phyloP scores from a whole-genome alignment of 2,888 invertebrate species.

The Drosophila ezoana region DNA sequence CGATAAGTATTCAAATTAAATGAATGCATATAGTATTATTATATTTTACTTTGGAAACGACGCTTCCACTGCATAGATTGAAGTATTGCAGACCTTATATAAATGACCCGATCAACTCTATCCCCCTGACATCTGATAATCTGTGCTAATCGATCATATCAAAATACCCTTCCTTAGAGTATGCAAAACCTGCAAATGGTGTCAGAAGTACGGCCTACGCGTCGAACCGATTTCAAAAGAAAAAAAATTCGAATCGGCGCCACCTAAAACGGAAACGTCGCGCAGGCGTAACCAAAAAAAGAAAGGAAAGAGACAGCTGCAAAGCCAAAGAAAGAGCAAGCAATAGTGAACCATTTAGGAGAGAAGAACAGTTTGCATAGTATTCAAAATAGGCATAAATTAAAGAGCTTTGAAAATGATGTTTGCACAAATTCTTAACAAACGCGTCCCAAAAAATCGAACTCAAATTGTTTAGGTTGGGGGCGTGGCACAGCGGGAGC shows the following conservation, averaged over 20 bases:
- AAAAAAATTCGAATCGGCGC: slow-evolving; percentile 21
- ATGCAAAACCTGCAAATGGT: slow-evolving; percentile 38
- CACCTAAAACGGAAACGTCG: slow-evolving; percentile 56
- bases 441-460: slow-evolving; percentile 20
- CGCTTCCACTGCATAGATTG: no score
- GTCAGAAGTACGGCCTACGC: slow-evolving; percentile 51
- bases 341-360: not conserved
- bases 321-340: not conserved
- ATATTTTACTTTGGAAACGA: no score
- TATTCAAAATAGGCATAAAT: slow-evolving; percentile 53
- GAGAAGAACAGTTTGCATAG: not conserved
- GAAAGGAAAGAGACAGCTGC: slow-evolving; percentile 15
- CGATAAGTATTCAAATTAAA: no score
- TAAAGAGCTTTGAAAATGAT: slow-evolving; percentile 39
- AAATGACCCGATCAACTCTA: no score
- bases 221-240: slow-evolving; percentile 18
- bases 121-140: not conserved
- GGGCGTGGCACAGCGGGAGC: not conserved
- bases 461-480: slow-evolving; percentile 13
- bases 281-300: slow-evolving; percentile 58
- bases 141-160: not conserved
- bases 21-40: no score
- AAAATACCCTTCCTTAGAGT: slow-evolving; percentile 10
- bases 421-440: slow-evolving; percentile 67
- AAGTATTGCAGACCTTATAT: no score